Evolutionary conservation across 64 coral and sea anemone genomes (phyloP).

Genomic region (Actinia equina): DNA sequence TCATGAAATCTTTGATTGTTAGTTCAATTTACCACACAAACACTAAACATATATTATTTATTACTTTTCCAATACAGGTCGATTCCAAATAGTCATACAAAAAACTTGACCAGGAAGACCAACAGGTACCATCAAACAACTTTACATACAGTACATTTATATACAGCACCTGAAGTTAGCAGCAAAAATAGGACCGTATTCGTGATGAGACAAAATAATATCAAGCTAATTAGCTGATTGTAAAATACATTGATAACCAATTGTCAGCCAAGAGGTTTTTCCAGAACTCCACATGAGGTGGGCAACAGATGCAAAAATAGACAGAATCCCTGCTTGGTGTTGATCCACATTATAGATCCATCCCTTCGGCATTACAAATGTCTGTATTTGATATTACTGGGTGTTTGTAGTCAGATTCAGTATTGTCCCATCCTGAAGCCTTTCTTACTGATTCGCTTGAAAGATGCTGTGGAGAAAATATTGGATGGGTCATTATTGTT

Average conservation of each 20-base stretch:
- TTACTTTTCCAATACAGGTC: slow-evolving; percentile 50
- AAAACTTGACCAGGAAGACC: slow-evolving; percentile 48
- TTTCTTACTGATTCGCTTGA: background rate
- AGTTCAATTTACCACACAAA: background rate
- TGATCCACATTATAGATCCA: background rate
- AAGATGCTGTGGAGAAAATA: background rate
- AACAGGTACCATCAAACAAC: background rate
- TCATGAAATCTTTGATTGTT: too few species aligned
- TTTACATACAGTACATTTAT: background rate
- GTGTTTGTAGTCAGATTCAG: background rate
- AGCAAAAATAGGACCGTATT: background rate
- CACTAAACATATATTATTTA: background rate
- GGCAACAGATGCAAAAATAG: too few species aligned
- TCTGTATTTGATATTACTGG: background rate
- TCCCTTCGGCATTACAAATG: background rate
- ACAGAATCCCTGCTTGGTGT: too few species aligned
- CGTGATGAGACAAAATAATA: too few species aligned
- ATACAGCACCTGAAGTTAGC: background rate
- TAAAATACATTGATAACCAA: too few species aligned
- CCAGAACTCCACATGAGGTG: too few species aligned
- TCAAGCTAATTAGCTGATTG: too few species aligned
- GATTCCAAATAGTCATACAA: slow-evolving; percentile 93
- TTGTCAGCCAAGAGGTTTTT: too few species aligned
- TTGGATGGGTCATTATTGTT: background rate
- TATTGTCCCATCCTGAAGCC: background rate